Base-by-base conservation (phyloP, 2,888 invertebrate species). In the Scaptomyza reducta region DNA sequence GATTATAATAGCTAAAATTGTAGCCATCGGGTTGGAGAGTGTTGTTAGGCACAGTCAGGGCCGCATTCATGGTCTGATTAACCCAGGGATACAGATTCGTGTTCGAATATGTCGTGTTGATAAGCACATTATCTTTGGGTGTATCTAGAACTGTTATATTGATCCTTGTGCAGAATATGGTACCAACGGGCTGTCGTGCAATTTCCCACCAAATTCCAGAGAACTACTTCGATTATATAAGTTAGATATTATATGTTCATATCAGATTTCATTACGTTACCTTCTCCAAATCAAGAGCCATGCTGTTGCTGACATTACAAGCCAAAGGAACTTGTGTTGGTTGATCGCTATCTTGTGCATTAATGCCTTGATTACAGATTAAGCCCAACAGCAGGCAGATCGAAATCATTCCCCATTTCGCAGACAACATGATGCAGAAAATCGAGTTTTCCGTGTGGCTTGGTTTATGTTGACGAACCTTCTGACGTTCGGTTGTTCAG, bases 151-250 rank as follows among this genome's bases (percentile, higher is more conserved):
- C 68, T 0, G 75, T 71, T 0, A 89, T 45, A 18, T 77, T 77
- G 10, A 85, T 53, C 14, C 59, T 3, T 0, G 85, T 84, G 57
- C 89, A 89, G 18, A 82, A 74, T 41, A 67, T 61, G 0, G 27
- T 22, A 0, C 70, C 77, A 4, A 72, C 60, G 0, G 89, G 89
- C 38, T 77, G 67, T 6, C 88, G 84, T 1, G 74, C 77, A 14
- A 88, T 75, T 57, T 88, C 88, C 81, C 82, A 88, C 89, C 89
- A 88, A 45, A 58, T 62, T 35, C 87, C 87, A 13, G 84, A 54
- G 3, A 88, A 61, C 87, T 87, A 7, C 0, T 11, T 16, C 3
- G 10, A 33, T n/a, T 50, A 25, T 4, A 38, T 38, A 25, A 3
- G 4, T 6, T 13, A 22, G 3, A 22, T 9, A 13, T 1, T 49